Base-by-base conservation (phyloP, 2,888 invertebrate genomes). In the Macaria liturata region DNA sequence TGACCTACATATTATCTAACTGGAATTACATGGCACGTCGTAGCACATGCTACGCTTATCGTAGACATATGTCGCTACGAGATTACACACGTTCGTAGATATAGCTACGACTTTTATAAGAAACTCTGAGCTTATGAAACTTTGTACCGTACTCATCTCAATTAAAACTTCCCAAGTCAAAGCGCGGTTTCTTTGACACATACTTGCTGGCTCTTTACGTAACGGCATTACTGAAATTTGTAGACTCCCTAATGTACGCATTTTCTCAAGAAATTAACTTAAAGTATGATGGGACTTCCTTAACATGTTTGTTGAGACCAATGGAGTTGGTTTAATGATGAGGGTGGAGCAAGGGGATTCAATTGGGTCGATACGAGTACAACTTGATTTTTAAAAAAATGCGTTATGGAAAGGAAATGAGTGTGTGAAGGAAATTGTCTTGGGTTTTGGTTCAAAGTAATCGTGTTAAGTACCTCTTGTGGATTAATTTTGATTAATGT, bases 201-300 rank as follows among this genome's bases (percentile, higher is more conserved):
- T 55, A 59, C 55, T 59, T 59, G 51, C 34, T 37, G 32, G 39
- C 51, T 48, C 48, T 34, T 48, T 39, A 32, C 40, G 34, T 50
- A 46, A 51, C 42, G 37, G 54, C 45, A 59, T 59, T 52, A 59
- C 59, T 37, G 52, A 46, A 59, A 59, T 55, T 58, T 52, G 54
- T 51, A 20, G 48, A 51, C 45, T 52, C 30, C 43, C 20, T 50
- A 56, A 58, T 50, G 56, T 48, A 8, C 59, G 49, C 54, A 53
- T 53, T 56, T 61, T 61, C 53, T 53, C 45, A 42, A 32, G 46
- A 59, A 61, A 66, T 66, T 57, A 64, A 57, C 62, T 59, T 40
- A 52, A 62, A 64, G 56, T 62, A 60, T 66, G 57, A 57, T 49
- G 51, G 37, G 55, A 49, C 49, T 59, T 60, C 51, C 62, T 49